Evolutionary conservation across 53 echinoderm and acorn worm genomes (phyloP), one percentile per base, ranked within the genome.

Genomic region (Henricia sp.): DNA sequence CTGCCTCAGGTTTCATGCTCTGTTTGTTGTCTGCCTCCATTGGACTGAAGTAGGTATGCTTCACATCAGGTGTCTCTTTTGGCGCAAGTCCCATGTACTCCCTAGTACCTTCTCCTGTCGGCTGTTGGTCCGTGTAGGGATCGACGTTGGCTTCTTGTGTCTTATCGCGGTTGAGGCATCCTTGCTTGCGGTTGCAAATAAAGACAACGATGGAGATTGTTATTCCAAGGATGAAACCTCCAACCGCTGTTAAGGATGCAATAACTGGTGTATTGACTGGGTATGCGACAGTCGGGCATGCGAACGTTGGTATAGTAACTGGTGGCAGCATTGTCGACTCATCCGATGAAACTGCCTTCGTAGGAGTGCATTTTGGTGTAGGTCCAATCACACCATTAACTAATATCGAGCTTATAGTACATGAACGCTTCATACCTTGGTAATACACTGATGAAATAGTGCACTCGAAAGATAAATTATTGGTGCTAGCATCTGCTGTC

Each of bases 101-200:
- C 59, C 16, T 48, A 33, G 43, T 28, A 12, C 46, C 21, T 46
- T 80, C 35, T 16, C 36, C 80, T 32, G 64, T 64, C 50, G 63
- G 77, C 19, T 48, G 80, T 46, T 44, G 64, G 30, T 64, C 80
- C 65, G 34, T 64, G 63, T 63, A 62, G n/a, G 46, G 50, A 64
- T 46, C 64, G 50, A 8, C 52, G 51, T 46, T 29, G 8, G 64
- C n/a, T n/a, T n/a, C n/a, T n/a, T n/a, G 51, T 29, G 14, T 24
- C 23, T n/a, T n/a, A n/a, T n/a, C n/a, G n/a, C n/a, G n/a, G 35
- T 26, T 25, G 14, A 64, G 2, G 29, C 64, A 35, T 71, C 71
- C 50, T 17, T 48, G 48, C 17, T 46, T 71, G 71, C 26, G 5
- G 71, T 48, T 42, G 41, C 50, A 2, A 46, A 36, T 26, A 24